A percentile compares a stretch with the other conserved stretches of the same genome.
Evolutionary conservation across 2,888 invertebrate species (phyloP).

Genomic region (Standfussiana lucernea): DNA sequence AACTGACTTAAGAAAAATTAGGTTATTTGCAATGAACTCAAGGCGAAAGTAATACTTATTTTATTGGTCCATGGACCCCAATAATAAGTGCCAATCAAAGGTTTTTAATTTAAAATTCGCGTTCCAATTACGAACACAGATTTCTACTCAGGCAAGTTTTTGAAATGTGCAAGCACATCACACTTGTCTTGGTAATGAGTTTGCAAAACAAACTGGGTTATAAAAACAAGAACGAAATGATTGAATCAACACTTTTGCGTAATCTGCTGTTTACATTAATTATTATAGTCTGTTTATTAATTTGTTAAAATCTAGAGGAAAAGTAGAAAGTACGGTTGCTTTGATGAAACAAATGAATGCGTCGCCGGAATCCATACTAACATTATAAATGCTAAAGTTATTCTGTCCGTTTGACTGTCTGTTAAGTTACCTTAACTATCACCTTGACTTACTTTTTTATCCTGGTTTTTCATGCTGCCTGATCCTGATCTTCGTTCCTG

Average conservation of each 20-base stretch:
- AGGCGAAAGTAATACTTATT: conserved; percentile 31
- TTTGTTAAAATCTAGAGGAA: conserved; percentile 1
- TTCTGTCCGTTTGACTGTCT: neutral
- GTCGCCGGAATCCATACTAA: neutral
- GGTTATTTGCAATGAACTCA: conserved; percentile 1
- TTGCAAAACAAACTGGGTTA: conserved; percentile 79
- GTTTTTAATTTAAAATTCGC: conserved; percentile 36
- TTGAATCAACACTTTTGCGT: conserved; percentile 66
- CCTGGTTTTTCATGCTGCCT: too few species aligned
- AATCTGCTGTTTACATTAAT: conserved; percentile 40
- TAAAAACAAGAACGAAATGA: conserved; percentile 72
- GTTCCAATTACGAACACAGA: conserved; percentile 58
- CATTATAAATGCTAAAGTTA: neutral
- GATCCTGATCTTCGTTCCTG: too few species aligned
- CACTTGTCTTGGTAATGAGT: conserved; percentile 63
- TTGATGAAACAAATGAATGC: conserved; percentile 10
- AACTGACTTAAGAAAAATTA: too few species aligned
- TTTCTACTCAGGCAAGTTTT: conserved; percentile 60
- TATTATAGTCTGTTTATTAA: conserved; percentile 13
- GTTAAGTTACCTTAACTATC: neutral
- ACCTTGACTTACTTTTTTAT: neutral
- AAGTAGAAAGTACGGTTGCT: conserved; percentile 9
- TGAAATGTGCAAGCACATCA: conserved; percentile 59
- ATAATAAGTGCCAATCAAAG: conserved; percentile 44
- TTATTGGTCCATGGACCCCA: neutral